phyloP scores from a whole-genome alignment of 92 coral and sea anemone genomes.

The Actinernus sp. region DNA sequence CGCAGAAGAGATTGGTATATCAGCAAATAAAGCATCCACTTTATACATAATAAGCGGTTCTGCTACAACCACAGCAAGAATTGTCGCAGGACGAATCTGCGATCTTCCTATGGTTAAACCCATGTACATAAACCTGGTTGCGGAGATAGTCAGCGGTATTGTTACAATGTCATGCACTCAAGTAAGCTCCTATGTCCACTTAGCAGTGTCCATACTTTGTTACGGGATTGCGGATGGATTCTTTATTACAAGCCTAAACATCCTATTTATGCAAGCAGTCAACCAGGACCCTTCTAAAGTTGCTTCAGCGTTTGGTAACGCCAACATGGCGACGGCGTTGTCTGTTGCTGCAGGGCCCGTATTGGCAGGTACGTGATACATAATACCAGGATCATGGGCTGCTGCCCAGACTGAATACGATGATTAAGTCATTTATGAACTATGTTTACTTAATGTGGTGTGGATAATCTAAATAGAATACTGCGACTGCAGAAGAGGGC shows the following conservation, averaged over 20 bases:
- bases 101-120: neutral
- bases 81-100: neutral
- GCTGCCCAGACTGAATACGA: too few species aligned
- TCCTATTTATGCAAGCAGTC: neutral
- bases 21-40: neutral
- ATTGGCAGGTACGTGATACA: neutral
- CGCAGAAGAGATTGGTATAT: neutral
- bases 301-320: neutral
- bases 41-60: neutral
- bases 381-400: too few species aligned
- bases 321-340: neutral
- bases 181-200: neutral
- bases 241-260: neutral
- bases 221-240: conserved; percentile 1
- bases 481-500: too few species aligned
- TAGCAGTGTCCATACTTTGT: neutral
- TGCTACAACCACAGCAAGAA: neutral
- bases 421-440: too few species aligned
- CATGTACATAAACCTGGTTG: neutral
- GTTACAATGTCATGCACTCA: neutral
- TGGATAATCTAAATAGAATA: too few species aligned
- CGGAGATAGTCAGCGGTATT: neutral
- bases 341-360: neutral
- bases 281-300: neutral
- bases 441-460: too few species aligned